Percentiles rank a stretch among this genome's conserved stretches.
These are phyloP conservation scores for Siniperca obscura DNA, from an alignment of 2,797 vertebrate species.

Conservation along the genomic window DNA sequence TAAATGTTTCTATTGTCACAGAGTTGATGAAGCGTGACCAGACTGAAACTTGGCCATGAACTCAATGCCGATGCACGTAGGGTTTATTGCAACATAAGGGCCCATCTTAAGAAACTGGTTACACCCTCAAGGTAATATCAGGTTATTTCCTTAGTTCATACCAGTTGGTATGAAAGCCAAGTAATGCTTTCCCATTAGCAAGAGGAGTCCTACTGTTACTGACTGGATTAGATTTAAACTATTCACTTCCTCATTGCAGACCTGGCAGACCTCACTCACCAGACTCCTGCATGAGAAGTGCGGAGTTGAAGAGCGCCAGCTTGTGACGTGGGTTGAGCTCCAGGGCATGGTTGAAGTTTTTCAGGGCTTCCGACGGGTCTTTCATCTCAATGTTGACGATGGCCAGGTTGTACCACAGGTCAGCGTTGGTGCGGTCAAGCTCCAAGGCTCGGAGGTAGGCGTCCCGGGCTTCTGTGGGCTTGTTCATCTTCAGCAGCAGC, in stretches of 20 bases:
- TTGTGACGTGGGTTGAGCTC: slow-evolving; percentile 94
- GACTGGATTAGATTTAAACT: background rate
- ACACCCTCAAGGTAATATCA: slow-evolving; percentile 54
- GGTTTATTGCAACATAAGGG: slow-evolving; percentile 14
- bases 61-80: background rate
- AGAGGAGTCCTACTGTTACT: background rate
- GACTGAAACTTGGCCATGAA: slow-evolving; percentile 55
- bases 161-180: background rate
- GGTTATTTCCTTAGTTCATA: slow-evolving; percentile 29
- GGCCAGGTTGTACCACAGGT: slow-evolving; percentile 99
- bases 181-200: background rate
- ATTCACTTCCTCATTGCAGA: background rate
- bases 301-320: slow-evolving; percentile 96
- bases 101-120: background rate
- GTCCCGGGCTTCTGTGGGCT: slow-evolving; percentile 94
- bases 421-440: slow-evolving; percentile 93
- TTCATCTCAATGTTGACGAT: slow-evolving; percentile 99
- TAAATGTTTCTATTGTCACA: slow-evolving; percentile 6
- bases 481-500: slow-evolving; percentile 98
- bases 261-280: slow-evolving; percentile 83
- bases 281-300: slow-evolving; percentile 98
- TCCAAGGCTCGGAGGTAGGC: slow-evolving; percentile 95
- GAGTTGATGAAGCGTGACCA: background rate
- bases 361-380: slow-evolving; percentile 93
- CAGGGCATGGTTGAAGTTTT: slow-evolving; percentile 95